These are phyloP conservation scores for Megastigmus dorsalis DNA, from an alignment of 2,888 invertebrate species.

Conservation along the genomic window DNA sequence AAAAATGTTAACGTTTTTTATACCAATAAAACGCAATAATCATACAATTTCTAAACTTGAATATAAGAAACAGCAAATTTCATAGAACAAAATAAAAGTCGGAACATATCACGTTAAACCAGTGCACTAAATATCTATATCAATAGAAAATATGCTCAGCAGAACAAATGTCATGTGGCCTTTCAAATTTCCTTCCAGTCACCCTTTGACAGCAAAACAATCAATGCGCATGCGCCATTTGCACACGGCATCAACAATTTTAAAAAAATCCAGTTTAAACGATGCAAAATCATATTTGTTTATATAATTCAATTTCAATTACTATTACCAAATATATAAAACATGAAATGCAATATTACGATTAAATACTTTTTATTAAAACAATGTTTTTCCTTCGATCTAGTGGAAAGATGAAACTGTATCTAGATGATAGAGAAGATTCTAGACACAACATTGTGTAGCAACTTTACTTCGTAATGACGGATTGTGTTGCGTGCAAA, in stretches of 20 bases:
- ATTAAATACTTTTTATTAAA: background rate
- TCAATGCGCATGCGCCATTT: conserved; percentile 56
- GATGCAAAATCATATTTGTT: conserved; percentile 44
- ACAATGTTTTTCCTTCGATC: too few species aligned
- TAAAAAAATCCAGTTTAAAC: conserved; percentile 27
- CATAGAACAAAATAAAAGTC: too few species aligned
- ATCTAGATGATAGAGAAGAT: conserved; percentile 19
- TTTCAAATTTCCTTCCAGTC: conserved; percentile 32
- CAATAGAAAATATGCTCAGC: too few species aligned
- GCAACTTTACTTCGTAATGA: conserved; percentile 45
- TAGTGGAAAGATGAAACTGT: background rate
- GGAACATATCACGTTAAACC: too few species aligned
- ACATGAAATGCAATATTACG: background rate
- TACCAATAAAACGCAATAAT: too few species aligned
- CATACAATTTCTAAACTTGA: too few species aligned
- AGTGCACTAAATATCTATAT: too few species aligned
- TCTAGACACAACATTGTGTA: conserved; percentile 34
- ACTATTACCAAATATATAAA: background rate
- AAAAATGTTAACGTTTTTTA: too few species aligned
- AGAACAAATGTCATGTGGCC: background rate
- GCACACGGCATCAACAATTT: conserved; percentile 57
- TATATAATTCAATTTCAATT: background rate
- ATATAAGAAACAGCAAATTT: too few species aligned
- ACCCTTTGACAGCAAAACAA: conserved; percentile 5
- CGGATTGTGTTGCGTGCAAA: conserved; percentile 59